Evolutionary conservation across 1,140 invertebrate species (phyloP), one percentile per base, ranked within the genome.

Genomic region (Lepidurus couesii): DNA sequence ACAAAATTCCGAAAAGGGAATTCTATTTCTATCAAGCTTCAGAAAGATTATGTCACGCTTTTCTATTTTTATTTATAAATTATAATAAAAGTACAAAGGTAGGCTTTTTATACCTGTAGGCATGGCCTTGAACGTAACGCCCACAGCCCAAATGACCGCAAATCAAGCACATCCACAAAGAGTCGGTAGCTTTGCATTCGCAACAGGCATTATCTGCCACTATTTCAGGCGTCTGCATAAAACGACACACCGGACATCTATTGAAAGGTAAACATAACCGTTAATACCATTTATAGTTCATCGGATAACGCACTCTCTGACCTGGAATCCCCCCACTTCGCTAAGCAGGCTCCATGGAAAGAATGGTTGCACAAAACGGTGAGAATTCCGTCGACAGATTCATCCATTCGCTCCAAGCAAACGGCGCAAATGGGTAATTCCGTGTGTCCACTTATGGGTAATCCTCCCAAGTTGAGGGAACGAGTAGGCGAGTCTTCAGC

Each of bases 321-420:
- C 83, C 86, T 96, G 26, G 92, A 94, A 85, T 98, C 96, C n/a
- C 93, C 91, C 97, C 98, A 99, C 85, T 98, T 93, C 77, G 93
- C 90, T 44, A 99, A 87, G 86, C 98, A 99, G 81, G 91, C 91
- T 21, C 93, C 91, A 87, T 99, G 98, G 86, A 99, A 99, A 0
- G 96, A 92, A 86, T 99, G 98, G 87, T 99, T 98, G 84, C 98
- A 99, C 44, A 99, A 88, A 83, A 99, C 98, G 7, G 97, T 99
- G 77, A 99, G 87, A 81, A 99, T 93, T 4, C 97, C 96, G 86
- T 99, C 97, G 1, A 98, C 94, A 80, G 94, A 96, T 86, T 99
- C 97, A 86, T 99, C 97, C 96, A 96, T 98, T 82, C 96, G 90
- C 86, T 99, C 98, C 84, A 97, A 85, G 84, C 97, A 98, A 21